Conservation (phyloP, 2,113 vertebrate species). For the Megatriorchis doriae region DNA sequence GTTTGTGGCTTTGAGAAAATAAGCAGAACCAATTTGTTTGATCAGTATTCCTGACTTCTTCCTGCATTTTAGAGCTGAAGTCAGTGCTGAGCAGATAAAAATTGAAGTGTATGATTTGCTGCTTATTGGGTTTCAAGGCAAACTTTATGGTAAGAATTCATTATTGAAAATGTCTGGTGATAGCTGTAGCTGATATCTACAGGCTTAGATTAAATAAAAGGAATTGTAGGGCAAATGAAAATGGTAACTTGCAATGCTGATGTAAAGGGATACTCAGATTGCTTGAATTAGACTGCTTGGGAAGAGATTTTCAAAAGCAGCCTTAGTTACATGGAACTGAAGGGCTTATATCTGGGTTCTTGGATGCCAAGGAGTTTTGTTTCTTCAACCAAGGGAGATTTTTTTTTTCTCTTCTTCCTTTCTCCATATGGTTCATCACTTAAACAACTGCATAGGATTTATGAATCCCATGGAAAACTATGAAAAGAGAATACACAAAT, state of each 20-base stretch:
- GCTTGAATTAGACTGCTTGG: neutral
- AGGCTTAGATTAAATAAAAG: neutral
- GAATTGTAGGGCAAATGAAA: neutral
- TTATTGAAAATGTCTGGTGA: neutral
- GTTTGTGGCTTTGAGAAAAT: neutral
- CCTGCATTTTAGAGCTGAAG: neutral
- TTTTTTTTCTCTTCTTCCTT: neutral
- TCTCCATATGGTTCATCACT: neutral
- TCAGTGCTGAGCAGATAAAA: neutral
- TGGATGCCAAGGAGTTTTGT: neutral
- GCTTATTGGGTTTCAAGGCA: neutral
- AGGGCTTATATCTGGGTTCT: neutral
- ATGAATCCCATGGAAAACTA: neutral
- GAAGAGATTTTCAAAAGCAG: neutral
- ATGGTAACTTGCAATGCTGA: neutral
- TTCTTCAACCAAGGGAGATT: neutral
- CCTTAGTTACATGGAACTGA: neutral
- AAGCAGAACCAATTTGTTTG: neutral
- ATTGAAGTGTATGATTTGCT: neutral
- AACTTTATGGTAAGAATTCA: neutral
- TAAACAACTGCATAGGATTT: neutral
- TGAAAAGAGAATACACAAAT: neutral
- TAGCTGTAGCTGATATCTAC: neutral
- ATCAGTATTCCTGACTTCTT: neutral
- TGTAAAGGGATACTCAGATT: neutral